These are phyloP conservation scores for Orthonevra nobilis DNA, from an alignment of 2,888 invertebrate genomes.

Conservation along the genomic window DNA sequence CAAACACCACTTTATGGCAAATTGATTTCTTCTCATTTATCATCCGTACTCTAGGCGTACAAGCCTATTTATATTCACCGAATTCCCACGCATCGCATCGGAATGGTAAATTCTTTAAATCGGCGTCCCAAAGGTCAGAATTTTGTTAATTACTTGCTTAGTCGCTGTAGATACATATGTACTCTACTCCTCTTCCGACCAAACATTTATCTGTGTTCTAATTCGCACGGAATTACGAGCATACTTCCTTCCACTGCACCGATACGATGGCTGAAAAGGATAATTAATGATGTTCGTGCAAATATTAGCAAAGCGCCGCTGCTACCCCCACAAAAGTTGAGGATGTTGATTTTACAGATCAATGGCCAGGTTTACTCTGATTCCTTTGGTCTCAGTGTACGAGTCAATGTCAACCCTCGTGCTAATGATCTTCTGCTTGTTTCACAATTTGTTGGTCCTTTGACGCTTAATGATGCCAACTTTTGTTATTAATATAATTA, in stretches of 20 bases:
- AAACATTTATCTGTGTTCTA: conserved; percentile 49
- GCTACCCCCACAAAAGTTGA: conserved; percentile 52
- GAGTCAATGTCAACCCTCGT: conserved; percentile 63
- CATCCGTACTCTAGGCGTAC: conserved; percentile 11
- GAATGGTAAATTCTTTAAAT: conserved; percentile 18
- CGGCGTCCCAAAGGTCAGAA: conserved; percentile 46
- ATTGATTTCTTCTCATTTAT: conserved; percentile 62
- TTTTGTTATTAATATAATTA: conserved; percentile 58
- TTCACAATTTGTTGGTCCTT: conserved; percentile 25
- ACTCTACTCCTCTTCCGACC: conserved; percentile 5
- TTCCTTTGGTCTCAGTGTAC: conserved; percentile 51
- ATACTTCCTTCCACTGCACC: conserved; percentile 32
- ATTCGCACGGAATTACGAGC: conserved; percentile 34
- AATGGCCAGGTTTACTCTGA: conserved; percentile 61
- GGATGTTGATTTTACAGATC: conserved; percentile 70
- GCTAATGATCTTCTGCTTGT: conserved; percentile 62
- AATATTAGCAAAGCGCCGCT: conserved; percentile 63
- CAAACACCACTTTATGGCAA: conserved; percentile 23
- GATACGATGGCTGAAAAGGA: conserved; percentile 16
- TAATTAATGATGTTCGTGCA: conserved; percentile 69
- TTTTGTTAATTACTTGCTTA: conserved; percentile 52
- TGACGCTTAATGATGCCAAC: conserved; percentile 47
- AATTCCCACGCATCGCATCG: conserved; percentile 55
- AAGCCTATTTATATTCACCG: too few species aligned
- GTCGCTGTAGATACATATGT: not conserved